Base-by-base conservation (phyloP, 2,888 invertebrate species). In the Periphyllus acericola region DNA sequence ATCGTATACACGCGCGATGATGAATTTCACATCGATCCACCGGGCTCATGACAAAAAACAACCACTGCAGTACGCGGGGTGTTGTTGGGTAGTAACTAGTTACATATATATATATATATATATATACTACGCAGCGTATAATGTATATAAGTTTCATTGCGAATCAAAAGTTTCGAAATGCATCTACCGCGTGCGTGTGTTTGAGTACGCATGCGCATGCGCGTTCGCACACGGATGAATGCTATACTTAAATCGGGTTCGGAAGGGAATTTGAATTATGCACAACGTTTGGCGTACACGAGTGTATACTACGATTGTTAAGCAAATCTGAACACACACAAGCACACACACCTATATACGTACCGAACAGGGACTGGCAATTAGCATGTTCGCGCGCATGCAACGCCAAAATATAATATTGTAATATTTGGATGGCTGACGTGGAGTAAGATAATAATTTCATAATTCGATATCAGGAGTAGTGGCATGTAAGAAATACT, bases 231-330 rank as follows among this genome's bases (percentile, higher is more conserved):
- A 29, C 46, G 76, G 29, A 46, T 46, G 46, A 40, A 40, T 46
- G 52, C 55, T 55, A 60, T 60, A 60, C 60, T 25, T 60, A 34
- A 36, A 79, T 66, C 66, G 19, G 19, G 17, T 66, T 66, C 80
- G 36, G 14, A 25, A 29, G 1, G 9, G 9, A 21, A 19, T 66
- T 66, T 36, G 36, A 80, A 80, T 80, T 36, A 36, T 80, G 79
- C 79, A 60, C 79, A 55, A 34, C 60, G 55, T 78, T 78, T 55
- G 78, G 32, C 78, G 52, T 52, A 55, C 29, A 76, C 29, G 4
- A 21, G 8, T 21, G 25, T 25, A 9, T 25, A 60, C 68, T 25
- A 60, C 68, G 68, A 60, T 60, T 60, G 60, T 60, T 25, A 29
- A 11, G 29, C 29, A 68, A 25, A 68, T 29, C 25, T 29, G 29